Percentiles rank a stretch among this genome's conserved stretches.
Conservation (phyloP, 2,113 vertebrate genomes). For the Herpetotheres cachinnans region DNA sequence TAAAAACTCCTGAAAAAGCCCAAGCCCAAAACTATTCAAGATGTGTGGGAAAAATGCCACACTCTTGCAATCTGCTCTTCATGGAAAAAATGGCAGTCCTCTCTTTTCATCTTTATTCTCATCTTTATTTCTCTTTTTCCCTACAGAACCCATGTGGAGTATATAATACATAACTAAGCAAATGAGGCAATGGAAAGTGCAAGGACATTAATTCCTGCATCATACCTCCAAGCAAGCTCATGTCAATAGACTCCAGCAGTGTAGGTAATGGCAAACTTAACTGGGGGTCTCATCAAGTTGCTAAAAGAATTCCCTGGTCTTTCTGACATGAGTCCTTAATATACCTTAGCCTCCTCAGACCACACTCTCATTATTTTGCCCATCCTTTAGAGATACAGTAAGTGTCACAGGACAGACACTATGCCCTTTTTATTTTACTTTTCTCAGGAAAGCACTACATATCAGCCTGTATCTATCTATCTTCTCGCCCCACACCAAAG, state of each 20-base stretch:
- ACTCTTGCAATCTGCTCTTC: constrained; percentile 45
- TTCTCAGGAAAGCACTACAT: neutral
- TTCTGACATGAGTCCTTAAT: neutral
- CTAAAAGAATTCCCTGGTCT: neutral
- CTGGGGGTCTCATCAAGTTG: neutral
- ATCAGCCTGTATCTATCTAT: neutral
- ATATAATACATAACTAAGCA: neutral
- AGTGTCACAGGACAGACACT: neutral
- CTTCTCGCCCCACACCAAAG: neutral
- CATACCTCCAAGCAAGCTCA: neutral
- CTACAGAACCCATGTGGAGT: neutral
- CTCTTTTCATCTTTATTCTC: neutral
- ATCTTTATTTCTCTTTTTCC: constrained; percentile 19
- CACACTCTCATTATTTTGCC: neutral
- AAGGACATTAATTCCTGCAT: neutral
- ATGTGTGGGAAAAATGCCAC: constrained; percentile 59
- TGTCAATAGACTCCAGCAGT: neutral
- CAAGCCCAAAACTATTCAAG: constrained; percentile 35
- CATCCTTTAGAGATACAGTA: neutral
- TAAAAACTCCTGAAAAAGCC: constrained; percentile 40
- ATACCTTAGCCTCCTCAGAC: neutral
- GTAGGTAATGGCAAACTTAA: neutral
- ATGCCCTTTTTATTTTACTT: neutral
- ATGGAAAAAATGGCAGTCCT: constrained; percentile 11
- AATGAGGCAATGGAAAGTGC: neutral